Evolutionary conservation across 2,888 invertebrate species (phyloP), one percentile per base, ranked within the genome.

Genomic region (Onchidella celtica): DNA sequence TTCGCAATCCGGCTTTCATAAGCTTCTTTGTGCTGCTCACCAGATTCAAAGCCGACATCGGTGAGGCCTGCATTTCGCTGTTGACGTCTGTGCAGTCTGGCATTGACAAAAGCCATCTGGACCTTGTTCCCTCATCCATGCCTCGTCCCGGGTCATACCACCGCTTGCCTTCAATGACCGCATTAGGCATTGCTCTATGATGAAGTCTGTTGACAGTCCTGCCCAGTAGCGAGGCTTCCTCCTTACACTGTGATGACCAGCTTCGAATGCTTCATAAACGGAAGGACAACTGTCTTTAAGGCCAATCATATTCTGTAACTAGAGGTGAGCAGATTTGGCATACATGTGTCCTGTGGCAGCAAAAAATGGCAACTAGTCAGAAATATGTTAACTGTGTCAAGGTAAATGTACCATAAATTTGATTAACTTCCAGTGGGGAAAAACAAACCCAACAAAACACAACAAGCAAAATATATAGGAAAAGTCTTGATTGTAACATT

Each of bases 81-180:
- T 75, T 81, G 21, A 81, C 69, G 24, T 27, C 38, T 24, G 81
- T 68, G 61, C 76, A 76, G 24, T 61, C 59, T 34, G 81, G 81
- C 75, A 69, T 69, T 24, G 81, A 69, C n/a, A 81, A 32, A 1
- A 61, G 36, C 81, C 75, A 81, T 40, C n/a, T 1, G 21, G 27
- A 36, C 2, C 74, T 63, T 29, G 73, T 55, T 11, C 21, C 47
- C 11, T 81, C 81, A 14, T 3, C 40, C 59, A 81, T 69, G 0
- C 73, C 74, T 38, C 29, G 47, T 24, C 74, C 80, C 68, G 17
- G 0, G 80, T 80, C 14, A 80, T 29, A 21, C 74, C 80, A 11
- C 80, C 74, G 9, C 32, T 61, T n/a, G 72, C 57, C 34, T 70
- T 88, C 32, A 86, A 21, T 57, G 82, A 83, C 29, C 86, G 63